Conservation (phyloP, 1,140 invertebrate genomes). For the Pseudachorutes palmiensis region DNA sequence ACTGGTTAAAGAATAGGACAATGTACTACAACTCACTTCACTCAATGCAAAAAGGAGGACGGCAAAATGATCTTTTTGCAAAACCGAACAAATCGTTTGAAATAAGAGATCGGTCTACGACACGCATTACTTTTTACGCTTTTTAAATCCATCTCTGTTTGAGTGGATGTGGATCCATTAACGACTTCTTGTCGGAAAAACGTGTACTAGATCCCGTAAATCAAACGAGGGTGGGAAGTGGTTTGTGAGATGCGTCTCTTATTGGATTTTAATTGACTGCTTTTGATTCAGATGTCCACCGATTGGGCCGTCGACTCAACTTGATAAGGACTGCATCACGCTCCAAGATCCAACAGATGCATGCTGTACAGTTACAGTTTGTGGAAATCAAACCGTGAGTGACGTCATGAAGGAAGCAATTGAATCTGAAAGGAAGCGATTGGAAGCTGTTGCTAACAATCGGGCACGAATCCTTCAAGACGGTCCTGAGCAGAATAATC, state of each 20-base stretch:
- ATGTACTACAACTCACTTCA: too few species aligned
- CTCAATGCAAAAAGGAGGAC: too few species aligned
- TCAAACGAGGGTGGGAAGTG: too few species aligned
- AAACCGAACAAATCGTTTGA: too few species aligned
- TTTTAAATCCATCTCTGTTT: too few species aligned
- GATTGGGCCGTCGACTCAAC: conserved; percentile 41
- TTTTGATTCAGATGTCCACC: conserved; percentile 47
- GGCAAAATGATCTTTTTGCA: too few species aligned
- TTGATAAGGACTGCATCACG: conserved; percentile 58
- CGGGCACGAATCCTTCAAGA: background rate
- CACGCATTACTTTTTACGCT: too few species aligned
- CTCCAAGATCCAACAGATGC: conserved; percentile 65
- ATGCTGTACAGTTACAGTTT: conserved; percentile 63
- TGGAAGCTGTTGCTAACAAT: background rate
- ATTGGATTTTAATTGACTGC: background rate
- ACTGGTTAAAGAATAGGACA: too few species aligned
- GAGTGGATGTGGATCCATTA: too few species aligned
- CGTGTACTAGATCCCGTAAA: too few species aligned
- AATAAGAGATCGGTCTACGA: too few species aligned
- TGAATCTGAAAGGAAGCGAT: conserved; percentile 6
- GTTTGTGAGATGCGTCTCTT: background rate
- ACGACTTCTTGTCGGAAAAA: too few species aligned
- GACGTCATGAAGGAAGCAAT: conserved; percentile 36
- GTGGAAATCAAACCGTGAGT: conserved; percentile 32
- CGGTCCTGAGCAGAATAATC: background rate